Evolutionary conservation across 2,113 vertebrate species (phyloP), one percentile per base, ranked within the genome.

Genomic region (Microcebus ravelobensis): DNA sequence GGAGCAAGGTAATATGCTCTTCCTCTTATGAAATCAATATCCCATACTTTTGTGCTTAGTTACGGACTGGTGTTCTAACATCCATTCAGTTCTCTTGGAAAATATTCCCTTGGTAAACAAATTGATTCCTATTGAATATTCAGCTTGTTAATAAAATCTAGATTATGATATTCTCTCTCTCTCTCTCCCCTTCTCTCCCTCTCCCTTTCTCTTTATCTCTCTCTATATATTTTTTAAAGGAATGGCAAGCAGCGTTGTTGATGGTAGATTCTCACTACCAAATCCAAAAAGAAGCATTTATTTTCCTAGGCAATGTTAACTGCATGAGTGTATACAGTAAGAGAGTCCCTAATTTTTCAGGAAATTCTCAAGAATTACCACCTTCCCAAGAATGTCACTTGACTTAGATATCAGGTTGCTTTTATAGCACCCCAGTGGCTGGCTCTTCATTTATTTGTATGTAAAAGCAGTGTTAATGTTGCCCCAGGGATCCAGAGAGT

Each of bases 391-490:
- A 82, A 85, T 81, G 84, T 94, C 89, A 29, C 86, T 96, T 91
- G 96, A 93, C 39, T 94, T 79, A 94, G 89, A 86, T 12, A 76
- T 15, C 57, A 52, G 87, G 48, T 55, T 18, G n/a, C 34, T 67
- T 71, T 97, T 70, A 96, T 25, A 36, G 68, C 29, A 29, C 79
- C 79, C 57, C 63, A 6, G 79, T 42, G 93, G 50, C 91, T 29
- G 25, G 73, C 61, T 89, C 61, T 91, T 97, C 97, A 89, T 96
- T 94, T 91, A 94, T 83, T 68, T 63, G 61, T 84, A 82, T 67
- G 63, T 88, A 96, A 96, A 96, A 97, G 77, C 93, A 82, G 31
- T 79, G 93, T 67, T 95, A 85, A 91, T 79, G 65, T 45, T 17
- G 39, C 93, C 77, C 77, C 48, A n/a, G 95, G 91, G 95, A 95